Conservation (phyloP, 2,113 vertebrate species). For the Channa argus region DNA sequence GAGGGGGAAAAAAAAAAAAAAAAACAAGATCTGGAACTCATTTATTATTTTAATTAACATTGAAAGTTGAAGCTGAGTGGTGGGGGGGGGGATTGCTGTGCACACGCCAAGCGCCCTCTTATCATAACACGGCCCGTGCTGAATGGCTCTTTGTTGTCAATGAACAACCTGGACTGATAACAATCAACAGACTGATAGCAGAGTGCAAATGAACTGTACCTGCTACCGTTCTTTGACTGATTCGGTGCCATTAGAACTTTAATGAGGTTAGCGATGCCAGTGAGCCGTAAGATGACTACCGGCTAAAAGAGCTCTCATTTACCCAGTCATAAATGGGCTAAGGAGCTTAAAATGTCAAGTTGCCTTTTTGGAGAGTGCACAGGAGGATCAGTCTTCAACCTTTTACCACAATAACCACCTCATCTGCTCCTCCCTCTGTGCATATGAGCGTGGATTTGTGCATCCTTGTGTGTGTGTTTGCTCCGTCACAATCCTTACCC, state of each 20-base stretch:
- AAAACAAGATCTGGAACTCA: conserved; percentile 67
- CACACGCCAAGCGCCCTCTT: conserved; percentile 25
- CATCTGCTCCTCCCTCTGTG: conserved; percentile 13
- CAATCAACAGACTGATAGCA: conserved; percentile 57
- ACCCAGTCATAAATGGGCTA: conserved; percentile 23
- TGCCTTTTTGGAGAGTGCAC: conserved; percentile 52
- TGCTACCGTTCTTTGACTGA: conserved; percentile 56
- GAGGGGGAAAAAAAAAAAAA: not conserved
- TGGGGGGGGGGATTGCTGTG: not conserved
- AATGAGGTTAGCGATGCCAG: conserved; percentile 67
- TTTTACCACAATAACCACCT: conserved; percentile 40
- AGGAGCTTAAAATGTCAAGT: conserved; percentile 77
- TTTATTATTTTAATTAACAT: conserved; percentile 83
- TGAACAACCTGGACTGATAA: conserved; percentile 70
- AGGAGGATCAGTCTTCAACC: conserved; percentile 33
- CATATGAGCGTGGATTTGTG: not conserved
- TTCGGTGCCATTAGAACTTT: conserved; percentile 62
- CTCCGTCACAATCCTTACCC: conserved; percentile 3
- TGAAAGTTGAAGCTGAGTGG: conserved; percentile 60
- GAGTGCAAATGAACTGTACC: conserved; percentile 66
- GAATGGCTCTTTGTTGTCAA: conserved; percentile 65
- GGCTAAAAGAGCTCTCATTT: conserved; percentile 60
- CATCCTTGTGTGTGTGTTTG: conserved; percentile 13
- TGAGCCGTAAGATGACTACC: conserved; percentile 53
- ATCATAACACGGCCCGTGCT: conserved; percentile 32